A percentile compares a stretch with the other conserved stretches of the same genome.
phyloP scores from a whole-genome alignment of 2,113 vertebrate genomes.

The Pluvialis apricaria region DNA sequence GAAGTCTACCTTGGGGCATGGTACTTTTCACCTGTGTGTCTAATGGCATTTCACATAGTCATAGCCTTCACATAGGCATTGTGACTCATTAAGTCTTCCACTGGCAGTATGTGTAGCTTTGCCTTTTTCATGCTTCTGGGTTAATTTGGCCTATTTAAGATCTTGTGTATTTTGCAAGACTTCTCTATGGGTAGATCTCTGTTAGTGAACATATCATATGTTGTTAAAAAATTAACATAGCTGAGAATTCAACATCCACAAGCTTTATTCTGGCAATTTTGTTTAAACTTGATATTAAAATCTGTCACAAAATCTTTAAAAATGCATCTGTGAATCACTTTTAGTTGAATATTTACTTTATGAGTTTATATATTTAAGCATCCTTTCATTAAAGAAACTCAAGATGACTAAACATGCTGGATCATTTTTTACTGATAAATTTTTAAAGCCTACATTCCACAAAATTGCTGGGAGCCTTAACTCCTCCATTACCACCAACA shows the following conservation, averaged over 20 bases:
- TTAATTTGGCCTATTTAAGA: constrained; percentile 7
- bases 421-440: constrained; percentile 6
- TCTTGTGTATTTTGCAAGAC: not conserved
- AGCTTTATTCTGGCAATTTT: not conserved
- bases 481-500: not conserved
- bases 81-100: not conserved
- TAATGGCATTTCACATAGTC: not conserved
- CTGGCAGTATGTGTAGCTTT: not conserved
- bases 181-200: not conserved
- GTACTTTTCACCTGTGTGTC: not conserved
- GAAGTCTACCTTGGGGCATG: too few species aligned
- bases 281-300: constrained; percentile 35
- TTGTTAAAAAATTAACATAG: not conserved
- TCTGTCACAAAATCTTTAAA: not conserved
- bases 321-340: constrained; percentile 22
- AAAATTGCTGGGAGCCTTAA: constrained; percentile 7
- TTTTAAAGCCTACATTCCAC: not conserved
- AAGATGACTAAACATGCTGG: not conserved
- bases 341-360: constrained; percentile 7
- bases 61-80: too few species aligned
- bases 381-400: constrained; percentile 22
- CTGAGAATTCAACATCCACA: not conserved
- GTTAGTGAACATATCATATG: not conserved
- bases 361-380: constrained; percentile 19
- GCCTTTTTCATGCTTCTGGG: not conserved